Evolutionary conservation across 2,113 vertebrate species (phyloP).

Genomic region (Phylloscopus trochiloides): DNA sequence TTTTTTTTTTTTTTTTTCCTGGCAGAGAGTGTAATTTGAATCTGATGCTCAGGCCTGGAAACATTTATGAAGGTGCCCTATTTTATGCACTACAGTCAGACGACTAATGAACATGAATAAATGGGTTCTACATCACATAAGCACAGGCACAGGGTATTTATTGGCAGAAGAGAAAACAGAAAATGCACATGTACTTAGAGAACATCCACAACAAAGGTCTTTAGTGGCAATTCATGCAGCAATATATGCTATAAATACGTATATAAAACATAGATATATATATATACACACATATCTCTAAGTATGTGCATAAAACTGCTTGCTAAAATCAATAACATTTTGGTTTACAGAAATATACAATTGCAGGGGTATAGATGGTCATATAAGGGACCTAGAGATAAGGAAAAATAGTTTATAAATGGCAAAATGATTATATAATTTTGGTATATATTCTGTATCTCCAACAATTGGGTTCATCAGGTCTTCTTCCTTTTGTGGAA

Average conservation of each 20-base stretch:
- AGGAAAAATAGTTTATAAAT: background rate
- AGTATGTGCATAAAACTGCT: background rate
- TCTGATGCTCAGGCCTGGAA: background rate
- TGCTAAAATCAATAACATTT: background rate
- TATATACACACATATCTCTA: accelerated
- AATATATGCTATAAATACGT: background rate
- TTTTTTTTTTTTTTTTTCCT: accelerated
- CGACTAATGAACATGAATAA: background rate
- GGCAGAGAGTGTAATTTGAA: background rate
- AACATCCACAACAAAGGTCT: background rate
- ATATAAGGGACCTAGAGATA: background rate
- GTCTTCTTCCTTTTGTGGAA: background rate
- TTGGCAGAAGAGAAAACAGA: background rate
- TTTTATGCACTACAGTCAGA: background rate
- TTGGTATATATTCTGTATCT: background rate
- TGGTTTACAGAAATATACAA: background rate
- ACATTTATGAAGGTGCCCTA: background rate
- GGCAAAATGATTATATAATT: background rate
- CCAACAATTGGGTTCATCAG: background rate
- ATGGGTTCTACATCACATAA: background rate
- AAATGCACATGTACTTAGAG: background rate
- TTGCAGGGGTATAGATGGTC: background rate
- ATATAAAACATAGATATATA: background rate
- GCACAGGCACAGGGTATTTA: background rate
- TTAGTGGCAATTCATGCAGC: background rate